A percentile compares a stretch with the other conserved stretches of the same genome.
Evolutionary conservation across 2,888 invertebrate species (phyloP).

Genomic region (Pristionchus maxplancki): DNA sequence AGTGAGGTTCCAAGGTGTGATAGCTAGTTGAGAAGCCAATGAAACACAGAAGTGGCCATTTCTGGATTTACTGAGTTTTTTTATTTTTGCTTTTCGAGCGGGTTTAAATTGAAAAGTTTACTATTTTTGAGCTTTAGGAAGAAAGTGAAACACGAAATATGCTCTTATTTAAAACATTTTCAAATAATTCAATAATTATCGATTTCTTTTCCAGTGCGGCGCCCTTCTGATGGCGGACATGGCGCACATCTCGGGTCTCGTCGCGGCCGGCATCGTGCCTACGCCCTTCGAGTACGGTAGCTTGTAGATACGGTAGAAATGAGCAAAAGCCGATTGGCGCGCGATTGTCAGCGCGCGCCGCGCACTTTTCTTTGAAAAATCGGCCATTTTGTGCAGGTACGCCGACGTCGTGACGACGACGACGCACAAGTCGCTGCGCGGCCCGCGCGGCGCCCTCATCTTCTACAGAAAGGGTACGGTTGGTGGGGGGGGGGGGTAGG

Average conservation of each 20-base stretch:
- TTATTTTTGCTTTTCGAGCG: no score
- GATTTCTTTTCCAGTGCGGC: constrained; percentile 83
- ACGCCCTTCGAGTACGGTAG: constrained; percentile 86
- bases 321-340: not conserved
- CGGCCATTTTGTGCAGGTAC: constrained; percentile 79
- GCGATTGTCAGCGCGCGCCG: not conserved
- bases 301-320: not conserved
- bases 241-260: constrained; percentile 95
- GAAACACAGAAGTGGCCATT: no score
- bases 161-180: no score
- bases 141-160: no score
- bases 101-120: no score
- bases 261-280: constrained; percentile 92
- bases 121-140: no score
- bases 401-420: constrained; percentile 94
- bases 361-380: not conserved
- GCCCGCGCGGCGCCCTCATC: constrained; percentile 87
- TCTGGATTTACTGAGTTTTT: no score
- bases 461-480: constrained; percentile 88
- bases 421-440: constrained; percentile 90
- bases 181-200: not conserved
- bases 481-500: not conserved
- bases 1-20: no score
- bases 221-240: constrained; percentile 94
- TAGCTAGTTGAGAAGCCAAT: no score